These are phyloP conservation scores for Harpegnathos saltator DNA, from an alignment of 1,140 invertebrate genomes.

Conservation along the genomic window DNA sequence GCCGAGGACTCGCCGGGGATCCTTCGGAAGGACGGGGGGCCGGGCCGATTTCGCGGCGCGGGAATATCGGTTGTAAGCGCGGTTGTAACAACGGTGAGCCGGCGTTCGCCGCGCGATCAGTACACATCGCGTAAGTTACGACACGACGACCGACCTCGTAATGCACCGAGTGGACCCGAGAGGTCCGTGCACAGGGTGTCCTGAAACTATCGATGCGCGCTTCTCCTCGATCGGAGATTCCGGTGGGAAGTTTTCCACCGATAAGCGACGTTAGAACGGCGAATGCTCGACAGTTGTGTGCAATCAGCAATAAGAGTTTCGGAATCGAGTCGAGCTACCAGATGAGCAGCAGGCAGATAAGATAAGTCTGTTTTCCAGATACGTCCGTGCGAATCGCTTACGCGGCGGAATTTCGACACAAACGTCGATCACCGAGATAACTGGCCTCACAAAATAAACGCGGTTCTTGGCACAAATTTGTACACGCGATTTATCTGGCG, in stretches of 20 bases:
- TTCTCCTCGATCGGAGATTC: not conserved
- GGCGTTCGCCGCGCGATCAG: slow-evolving; percentile 4
- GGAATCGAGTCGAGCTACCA: not conserved
- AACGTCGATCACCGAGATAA: not conserved
- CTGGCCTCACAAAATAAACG: not conserved
- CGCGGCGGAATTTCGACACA: not conserved
- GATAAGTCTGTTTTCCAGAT: slow-evolving; percentile 35
- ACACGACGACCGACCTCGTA: slow-evolving; percentile 9
- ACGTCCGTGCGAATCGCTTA: not conserved
- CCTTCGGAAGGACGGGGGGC: not conserved
- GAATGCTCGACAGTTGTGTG: not conserved
- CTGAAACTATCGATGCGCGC: not conserved
- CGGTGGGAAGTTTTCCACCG: not conserved
- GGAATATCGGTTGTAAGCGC: not conserved
- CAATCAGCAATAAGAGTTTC: not conserved
- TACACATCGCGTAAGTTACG: slow-evolving; percentile 47
- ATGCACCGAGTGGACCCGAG: slow-evolving; percentile 18
- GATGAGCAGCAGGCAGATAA: not conserved
- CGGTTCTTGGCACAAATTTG: not conserved
- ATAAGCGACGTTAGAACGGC: not conserved
- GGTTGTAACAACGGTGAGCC: slow-evolving; percentile 3
- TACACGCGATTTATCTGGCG: not conserved
- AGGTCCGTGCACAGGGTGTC: not conserved
- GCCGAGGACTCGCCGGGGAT: not conserved
- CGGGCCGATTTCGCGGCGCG: slow-evolving; percentile 1